Evolutionary conservation across 2,888 invertebrate genomes (phyloP), one percentile per base, ranked within the genome.

Genomic region (Tipula lateralis): DNA sequence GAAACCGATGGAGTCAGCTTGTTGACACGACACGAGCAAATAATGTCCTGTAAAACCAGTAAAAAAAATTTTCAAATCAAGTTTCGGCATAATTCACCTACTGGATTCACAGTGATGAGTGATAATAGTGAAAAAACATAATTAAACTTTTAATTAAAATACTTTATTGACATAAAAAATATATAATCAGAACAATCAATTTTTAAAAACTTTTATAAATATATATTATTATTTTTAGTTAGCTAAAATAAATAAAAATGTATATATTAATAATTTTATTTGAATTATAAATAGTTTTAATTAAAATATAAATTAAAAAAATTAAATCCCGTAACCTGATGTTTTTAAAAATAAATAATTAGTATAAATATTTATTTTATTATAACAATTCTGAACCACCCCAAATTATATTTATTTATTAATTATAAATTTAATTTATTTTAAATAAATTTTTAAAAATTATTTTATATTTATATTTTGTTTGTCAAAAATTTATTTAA

Each of bases 371-470:
- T 50, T 50, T 50, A 50, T 36, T 36, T n/a, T n/a, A n/a, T n/a
- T 24, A 24, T 66, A 12, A 66, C 1, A 66, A 66, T 66, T 66
- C 66, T 9, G 66, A n/a, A 24, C 66, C 66, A 66, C 9, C 66
- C 66, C 66, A 24, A 66, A 24, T n/a, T n/a, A 66, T 66, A 66
- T 24, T 16, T 16, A 50, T 9, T 66, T 24, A 66, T 24, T 66
- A 66, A n/a, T 24, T 66, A 24, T 24, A 2, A 66, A 24, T 66
- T 66, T n/a, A n/a, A n/a, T n/a, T 66, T 66, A 66, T 24, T 66
- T 66, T 66, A 66, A 66, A 66, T 66, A 66, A 66, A 66, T 66
- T 66, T 66, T 66, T 66, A 66, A 66, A 66, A 66, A 12, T 66
- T 66, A 66, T 24, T 66, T 66, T 9, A 24, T 66, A 66, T 66